These are phyloP conservation scores for Drosophila neotestacea DNA, from an alignment of 2,888 invertebrate species.

Conservation along the genomic window DNA sequence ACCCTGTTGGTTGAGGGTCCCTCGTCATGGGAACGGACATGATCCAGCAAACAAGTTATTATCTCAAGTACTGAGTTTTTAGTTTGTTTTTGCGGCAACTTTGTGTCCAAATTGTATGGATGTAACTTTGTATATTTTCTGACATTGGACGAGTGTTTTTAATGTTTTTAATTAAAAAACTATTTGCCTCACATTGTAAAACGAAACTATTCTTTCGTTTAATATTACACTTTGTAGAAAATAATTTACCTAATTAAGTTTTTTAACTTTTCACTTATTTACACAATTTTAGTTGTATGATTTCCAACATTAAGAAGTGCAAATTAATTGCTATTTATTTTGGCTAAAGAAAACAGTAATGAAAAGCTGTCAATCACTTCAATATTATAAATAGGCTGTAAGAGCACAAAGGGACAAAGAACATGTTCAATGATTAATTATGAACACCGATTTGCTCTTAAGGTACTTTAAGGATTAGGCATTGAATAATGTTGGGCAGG, in stretches of 20 bases:
- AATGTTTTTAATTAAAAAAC: slow-evolving; percentile 17
- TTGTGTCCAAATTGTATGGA: slow-evolving; percentile 30
- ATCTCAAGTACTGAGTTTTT: slow-evolving; percentile 50
- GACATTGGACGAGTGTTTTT: slow-evolving; percentile 10
- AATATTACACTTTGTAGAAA: not conserved
- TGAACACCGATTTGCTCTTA: slow-evolving; percentile 71
- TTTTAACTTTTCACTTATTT: not conserved
- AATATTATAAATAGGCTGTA: slow-evolving; percentile 14
- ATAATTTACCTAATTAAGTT: not conserved
- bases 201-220: not conserved
- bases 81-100: slow-evolving; percentile 27
- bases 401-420: not conserved
- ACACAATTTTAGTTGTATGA: not conserved
- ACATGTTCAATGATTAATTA: slow-evolving; percentile 69
- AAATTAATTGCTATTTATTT: too few relatives aligned
- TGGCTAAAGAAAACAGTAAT: not conserved
- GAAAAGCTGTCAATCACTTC: not conserved
- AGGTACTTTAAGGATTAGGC: slow-evolving; percentile 29
- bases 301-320: too few relatives aligned
- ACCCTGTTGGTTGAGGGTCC: slow-evolving; percentile 4
- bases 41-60: slow-evolving; percentile 35
- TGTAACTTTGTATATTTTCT: slow-evolving; percentile 21
- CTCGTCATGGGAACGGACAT: slow-evolving; percentile 5
- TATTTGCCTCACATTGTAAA: slow-evolving; percentile 1
- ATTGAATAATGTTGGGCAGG: slow-evolving; percentile 36